A percentile compares a stretch with the other conserved stretches of the same genome.
These are phyloP conservation scores for Muricea muricata DNA, from an alignment of 92 coral and sea anemone genomes.

Conservation along the genomic window DNA sequence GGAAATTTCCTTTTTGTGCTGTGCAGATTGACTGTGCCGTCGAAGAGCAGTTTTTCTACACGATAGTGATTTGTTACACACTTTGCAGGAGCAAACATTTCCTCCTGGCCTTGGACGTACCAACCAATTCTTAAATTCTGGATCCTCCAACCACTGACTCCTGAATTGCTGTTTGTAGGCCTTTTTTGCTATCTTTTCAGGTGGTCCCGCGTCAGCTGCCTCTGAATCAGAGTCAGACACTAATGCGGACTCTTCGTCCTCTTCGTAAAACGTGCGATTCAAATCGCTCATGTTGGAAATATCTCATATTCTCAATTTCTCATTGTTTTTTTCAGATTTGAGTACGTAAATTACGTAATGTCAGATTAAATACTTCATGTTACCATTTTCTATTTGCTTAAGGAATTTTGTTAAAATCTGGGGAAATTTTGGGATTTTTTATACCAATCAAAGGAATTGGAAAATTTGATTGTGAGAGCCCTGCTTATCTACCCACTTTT, in stretches of 20 bases:
- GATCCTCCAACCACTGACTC: neutral
- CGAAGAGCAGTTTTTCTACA: slow-evolving; percentile 11
- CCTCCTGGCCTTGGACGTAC: neutral
- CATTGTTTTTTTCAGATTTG: neutral
- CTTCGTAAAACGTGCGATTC: neutral
- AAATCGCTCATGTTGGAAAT: neutral
- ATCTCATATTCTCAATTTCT: neutral
- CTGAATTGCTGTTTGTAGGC: slow-evolving; percentile 13
- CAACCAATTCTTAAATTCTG: neutral
- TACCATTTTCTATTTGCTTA: neutral
- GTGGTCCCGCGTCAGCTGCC: neutral
- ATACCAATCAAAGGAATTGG: neutral
- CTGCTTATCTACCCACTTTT: no score
- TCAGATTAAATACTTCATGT: neutral
- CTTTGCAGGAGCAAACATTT: neutral
- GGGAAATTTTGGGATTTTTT: neutral
- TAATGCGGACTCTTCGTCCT: neutral
- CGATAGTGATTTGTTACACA: slow-evolving; percentile 17
- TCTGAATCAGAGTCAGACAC: slow-evolving; percentile 2
- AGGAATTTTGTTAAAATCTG: neutral
- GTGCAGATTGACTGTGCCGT: slow-evolving; percentile 25
- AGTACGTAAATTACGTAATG: neutral
- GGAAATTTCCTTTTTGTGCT: slow-evolving; percentile 10
- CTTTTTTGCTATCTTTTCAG: slow-evolving; percentile 8
- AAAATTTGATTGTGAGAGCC: slow-evolving; percentile 3